Evolutionary conservation across 2,113 vertebrate species (phyloP).

Genomic region (Asarcornis scutulata): DNA sequence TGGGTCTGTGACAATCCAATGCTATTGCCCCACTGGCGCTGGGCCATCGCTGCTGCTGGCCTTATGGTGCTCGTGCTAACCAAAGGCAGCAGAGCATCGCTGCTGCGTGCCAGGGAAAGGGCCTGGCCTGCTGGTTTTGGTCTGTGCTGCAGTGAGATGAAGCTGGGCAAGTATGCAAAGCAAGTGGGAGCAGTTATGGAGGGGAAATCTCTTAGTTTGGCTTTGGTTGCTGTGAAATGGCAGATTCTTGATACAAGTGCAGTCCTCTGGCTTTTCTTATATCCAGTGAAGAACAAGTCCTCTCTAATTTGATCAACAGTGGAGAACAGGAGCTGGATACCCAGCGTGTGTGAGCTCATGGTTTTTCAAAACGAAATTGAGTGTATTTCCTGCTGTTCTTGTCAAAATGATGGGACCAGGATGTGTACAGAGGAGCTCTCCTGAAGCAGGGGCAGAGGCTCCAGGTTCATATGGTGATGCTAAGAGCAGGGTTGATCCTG

Average conservation of each 20-base stretch:
- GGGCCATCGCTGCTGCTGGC: rapidly evolving
- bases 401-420: background rate
- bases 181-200: background rate
- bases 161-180: background rate
- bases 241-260: background rate
- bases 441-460: background rate
- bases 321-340: background rate
- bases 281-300: background rate
- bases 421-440: background rate
- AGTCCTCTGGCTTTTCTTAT: background rate
- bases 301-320: background rate
- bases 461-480: rapidly evolving
- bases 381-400: background rate
- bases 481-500: background rate
- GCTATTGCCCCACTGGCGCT: background rate
- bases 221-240: background rate
- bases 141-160: background rate
- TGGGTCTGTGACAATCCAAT: background rate
- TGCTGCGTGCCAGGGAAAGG: background rate
- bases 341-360: rapidly evolving
- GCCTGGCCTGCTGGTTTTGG: background rate
- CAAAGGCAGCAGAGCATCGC: background rate
- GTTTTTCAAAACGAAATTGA: background rate
- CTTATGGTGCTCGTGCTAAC: rapidly evolving
- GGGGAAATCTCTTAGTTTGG: too few relatives aligned